Evolutionary conservation across 2,113 vertebrate genomes (phyloP).

Genomic region (Toxotes chatareus): DNA sequence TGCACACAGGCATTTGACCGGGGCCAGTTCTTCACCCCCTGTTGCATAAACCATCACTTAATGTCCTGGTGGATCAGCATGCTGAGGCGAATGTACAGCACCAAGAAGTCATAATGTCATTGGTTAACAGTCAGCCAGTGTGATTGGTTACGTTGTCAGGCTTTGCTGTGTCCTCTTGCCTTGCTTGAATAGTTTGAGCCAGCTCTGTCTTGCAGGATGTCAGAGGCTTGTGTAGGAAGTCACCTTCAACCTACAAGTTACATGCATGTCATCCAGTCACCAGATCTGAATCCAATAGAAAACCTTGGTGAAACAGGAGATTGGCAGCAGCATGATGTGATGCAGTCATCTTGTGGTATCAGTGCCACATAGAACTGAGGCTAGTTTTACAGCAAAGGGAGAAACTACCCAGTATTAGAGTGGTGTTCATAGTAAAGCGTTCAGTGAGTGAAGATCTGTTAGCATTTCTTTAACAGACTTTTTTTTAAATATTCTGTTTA

Average conservation of each 20-base stretch:
- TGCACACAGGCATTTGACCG: conserved; percentile 18
- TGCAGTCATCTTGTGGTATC: background rate
- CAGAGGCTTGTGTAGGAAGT: background rate
- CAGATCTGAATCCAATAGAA: background rate
- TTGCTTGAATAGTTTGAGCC: conserved; percentile 5
- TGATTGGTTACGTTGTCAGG: conserved; percentile 22
- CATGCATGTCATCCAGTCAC: background rate
- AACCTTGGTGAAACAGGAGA: background rate
- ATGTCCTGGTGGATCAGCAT: background rate
- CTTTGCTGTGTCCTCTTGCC: background rate
- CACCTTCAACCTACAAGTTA: background rate
- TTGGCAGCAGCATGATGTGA: background rate
- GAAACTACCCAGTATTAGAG: background rate
- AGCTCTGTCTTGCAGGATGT: background rate
- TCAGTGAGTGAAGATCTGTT: background rate
- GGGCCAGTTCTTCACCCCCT: background rate
- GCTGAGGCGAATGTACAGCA: background rate
- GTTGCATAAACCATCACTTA: conserved; percentile 10
- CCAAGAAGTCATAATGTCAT: conserved; percentile 12
- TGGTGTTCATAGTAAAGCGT: background rate
- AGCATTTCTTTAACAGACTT: background rate
- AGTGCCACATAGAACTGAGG: no score
- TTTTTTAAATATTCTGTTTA: background rate
- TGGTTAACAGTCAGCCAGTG: conserved; percentile 24
- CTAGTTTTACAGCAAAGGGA: background rate